These are phyloP conservation scores for Botrylloides violaceus DNA, from an alignment of 23 tunicate genomes.

Conservation along the genomic window DNA sequence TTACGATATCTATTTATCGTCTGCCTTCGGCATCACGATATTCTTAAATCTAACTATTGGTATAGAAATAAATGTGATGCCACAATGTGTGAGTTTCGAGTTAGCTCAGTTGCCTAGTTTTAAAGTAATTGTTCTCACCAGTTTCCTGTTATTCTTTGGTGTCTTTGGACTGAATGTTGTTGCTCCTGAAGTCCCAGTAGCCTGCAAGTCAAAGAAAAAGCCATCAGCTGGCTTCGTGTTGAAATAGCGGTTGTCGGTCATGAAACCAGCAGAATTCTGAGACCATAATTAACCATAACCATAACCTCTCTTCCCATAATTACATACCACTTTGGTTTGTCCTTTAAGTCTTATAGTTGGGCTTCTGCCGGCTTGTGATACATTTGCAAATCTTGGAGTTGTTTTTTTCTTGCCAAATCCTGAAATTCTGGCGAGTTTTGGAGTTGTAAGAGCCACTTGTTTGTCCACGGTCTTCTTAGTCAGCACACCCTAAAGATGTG, in stretches of 20 bases:
- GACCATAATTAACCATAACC: too few relatives aligned
- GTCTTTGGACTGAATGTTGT: neutral
- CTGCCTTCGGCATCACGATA: too few relatives aligned
- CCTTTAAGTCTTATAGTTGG: constrained; percentile 15
- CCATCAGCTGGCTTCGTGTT: neutral
- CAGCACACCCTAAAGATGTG: too few relatives aligned
- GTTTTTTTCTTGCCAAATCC: neutral
- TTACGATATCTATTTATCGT: too few relatives aligned
- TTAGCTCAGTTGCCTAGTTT: too few relatives aligned
- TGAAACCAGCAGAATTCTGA: too few relatives aligned
- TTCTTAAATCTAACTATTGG: too few relatives aligned
- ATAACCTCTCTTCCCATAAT: too few relatives aligned
- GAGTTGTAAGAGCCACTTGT: constrained; percentile 4
- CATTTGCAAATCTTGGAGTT: neutral
- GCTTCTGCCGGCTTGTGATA: neutral
- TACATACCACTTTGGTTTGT: constrained; percentile 1
- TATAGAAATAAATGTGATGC: too few relatives aligned
- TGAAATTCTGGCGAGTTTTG: constrained; percentile 27
- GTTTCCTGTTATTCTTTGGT: neutral
- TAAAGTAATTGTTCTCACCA: neutral
- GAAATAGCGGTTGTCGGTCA: too few relatives aligned
- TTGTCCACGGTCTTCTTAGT: neutral
- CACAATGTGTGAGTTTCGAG: too few relatives aligned
- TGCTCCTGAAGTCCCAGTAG: constrained; percentile 4
- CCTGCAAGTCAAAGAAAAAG: neutral